These are phyloP conservation scores for Amblyopsis hoosieri DNA, from an alignment of 2,797 vertebrate genomes.

Conservation along the genomic window DNA sequence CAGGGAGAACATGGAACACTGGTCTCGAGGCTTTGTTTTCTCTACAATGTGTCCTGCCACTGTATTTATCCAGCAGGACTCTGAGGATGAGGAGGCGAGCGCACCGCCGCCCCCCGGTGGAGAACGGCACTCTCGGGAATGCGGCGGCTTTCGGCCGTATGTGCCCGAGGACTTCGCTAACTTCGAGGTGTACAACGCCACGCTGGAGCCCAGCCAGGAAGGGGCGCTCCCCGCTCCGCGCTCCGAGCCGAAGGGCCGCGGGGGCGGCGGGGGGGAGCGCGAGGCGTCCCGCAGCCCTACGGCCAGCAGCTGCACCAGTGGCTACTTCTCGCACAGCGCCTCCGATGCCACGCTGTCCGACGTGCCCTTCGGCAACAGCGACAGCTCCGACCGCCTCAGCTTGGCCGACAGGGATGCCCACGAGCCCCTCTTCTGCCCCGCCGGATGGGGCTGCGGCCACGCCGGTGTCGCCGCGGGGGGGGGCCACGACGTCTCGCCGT, in stretches of 20 bases:
- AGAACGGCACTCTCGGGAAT: constrained; percentile 61
- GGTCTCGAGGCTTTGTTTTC: too few relatives aligned
- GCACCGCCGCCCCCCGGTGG: constrained; percentile 69
- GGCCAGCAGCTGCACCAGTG: constrained; percentile 95
- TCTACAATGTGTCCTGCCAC: constrained; percentile 27
- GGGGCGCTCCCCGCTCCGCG: constrained; percentile 22
- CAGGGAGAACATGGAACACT: too few relatives aligned
- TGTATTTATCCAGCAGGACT: constrained; percentile 83
- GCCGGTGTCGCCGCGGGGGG: constrained; percentile 77
- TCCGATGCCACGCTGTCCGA: constrained; percentile 94
- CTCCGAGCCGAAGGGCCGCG: constrained; percentile 42
- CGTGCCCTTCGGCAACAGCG: constrained; percentile 86
- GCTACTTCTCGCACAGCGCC: constrained; percentile 98
- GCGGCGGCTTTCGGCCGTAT: constrained; percentile 81
- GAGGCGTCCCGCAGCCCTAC: constrained; percentile 92
- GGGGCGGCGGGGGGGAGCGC: constrained; percentile 70
- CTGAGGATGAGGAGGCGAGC: constrained; percentile 90
- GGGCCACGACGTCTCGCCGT: constrained; percentile 38
- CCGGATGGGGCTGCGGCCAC: constrained; percentile 49
- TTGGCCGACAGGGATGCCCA: constrained; percentile 74
- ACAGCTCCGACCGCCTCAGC: constrained; percentile 91
- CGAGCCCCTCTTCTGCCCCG: constrained; percentile 62
- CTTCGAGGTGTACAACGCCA: constrained; percentile 96
- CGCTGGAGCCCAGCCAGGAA: constrained; percentile 79
- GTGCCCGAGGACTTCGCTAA: constrained; percentile 96